A percentile compares a stretch with the other conserved stretches of the same genome.
Evolutionary conservation across 2,113 vertebrate species (phyloP).

Genomic region (Burhinus oedicnemus): DNA sequence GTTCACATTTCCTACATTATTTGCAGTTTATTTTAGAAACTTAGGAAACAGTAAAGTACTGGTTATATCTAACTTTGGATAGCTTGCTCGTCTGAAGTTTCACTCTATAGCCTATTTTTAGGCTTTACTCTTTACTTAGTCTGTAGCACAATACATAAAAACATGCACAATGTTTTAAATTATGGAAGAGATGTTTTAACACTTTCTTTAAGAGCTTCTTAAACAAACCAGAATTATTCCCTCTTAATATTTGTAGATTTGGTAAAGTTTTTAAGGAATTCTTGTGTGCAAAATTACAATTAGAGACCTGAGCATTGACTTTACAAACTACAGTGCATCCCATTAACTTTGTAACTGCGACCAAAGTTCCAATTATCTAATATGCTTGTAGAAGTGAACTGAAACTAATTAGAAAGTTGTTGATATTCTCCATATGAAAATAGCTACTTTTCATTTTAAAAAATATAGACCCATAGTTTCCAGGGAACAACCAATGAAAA

Average conservation of each 20-base stretch:
- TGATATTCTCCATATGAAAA: neutral
- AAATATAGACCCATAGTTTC: neutral
- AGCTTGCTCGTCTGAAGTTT: neutral
- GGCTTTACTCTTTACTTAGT: neutral
- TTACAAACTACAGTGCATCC: neutral
- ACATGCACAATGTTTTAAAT: neutral
- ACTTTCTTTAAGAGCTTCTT: neutral
- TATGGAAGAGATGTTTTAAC: neutral
- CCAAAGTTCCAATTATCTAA: neutral
- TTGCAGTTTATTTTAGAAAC: neutral
- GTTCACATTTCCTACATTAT: neutral
- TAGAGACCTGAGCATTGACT: neutral
- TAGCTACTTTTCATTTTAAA: neutral
- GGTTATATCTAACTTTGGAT: neutral
- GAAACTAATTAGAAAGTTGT: neutral
- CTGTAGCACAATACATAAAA: neutral
- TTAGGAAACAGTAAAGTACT: neutral
- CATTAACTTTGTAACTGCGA: neutral
- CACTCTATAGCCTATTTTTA: neutral
- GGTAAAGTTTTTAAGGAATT: neutral
- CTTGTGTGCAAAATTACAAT: neutral
- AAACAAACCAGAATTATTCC: neutral
- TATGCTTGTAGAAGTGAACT: neutral
- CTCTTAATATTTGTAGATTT: neutral
- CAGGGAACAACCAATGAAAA: neutral